Conservation (phyloP, 2,113 vertebrate genomes). For the Psittacula cyanocephala region DNA sequence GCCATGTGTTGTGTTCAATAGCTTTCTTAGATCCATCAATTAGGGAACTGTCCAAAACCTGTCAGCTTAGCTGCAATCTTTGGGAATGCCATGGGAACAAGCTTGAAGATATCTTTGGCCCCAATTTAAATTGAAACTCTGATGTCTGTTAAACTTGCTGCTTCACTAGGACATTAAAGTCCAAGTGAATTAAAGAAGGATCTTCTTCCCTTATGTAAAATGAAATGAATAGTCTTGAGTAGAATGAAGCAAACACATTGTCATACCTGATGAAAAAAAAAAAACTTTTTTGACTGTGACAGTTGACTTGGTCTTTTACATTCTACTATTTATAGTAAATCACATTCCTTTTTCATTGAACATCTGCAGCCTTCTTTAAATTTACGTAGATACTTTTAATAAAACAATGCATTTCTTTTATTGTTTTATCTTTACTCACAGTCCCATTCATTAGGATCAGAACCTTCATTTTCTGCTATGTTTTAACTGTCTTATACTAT, state of each 20-base stretch:
- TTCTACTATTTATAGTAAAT: background rate
- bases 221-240: background rate
- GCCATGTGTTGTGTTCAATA: background rate
- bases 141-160: background rate
- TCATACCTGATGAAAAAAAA: background rate
- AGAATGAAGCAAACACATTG: background rate
- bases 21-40: background rate
- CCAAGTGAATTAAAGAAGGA: background rate
- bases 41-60: background rate
- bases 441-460: background rate
- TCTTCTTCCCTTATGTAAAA: background rate
- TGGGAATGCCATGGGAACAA: background rate
- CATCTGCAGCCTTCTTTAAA: slow-evolving; percentile 31
- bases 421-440: background rate
- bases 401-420: slow-evolving; percentile 6
- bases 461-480: background rate
- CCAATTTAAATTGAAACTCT: background rate
- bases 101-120: background rate
- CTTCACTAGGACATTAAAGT: background rate
- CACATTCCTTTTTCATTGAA: slow-evolving; percentile 41
- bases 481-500: background rate
- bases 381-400: slow-evolving; percentile 14
- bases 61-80: background rate
- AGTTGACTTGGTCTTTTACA: slow-evolving; percentile 16
- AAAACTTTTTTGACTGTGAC: background rate